phyloP scores from a whole-genome alignment of 1,140 invertebrate species.

The Pseudomyrmex dendroicus region DNA sequence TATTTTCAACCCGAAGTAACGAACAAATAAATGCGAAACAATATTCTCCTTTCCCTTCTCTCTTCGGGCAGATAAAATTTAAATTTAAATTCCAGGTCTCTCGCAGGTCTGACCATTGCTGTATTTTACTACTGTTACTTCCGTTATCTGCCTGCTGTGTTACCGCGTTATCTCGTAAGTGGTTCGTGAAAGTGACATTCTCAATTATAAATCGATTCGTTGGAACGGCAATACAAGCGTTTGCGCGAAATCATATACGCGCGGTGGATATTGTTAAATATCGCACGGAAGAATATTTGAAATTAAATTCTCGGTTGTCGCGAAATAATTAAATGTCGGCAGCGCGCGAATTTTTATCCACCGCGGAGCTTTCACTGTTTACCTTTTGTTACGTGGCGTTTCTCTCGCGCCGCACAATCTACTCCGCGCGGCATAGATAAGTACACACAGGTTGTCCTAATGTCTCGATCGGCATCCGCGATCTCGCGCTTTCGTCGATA shows the following conservation, averaged over 20 bases:
- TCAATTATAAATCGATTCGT: background rate
- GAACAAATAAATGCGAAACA: too few species aligned
- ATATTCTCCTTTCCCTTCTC: too few species aligned
- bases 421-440: background rate
- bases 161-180: background rate
- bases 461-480: conserved; percentile 51
- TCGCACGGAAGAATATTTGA: too few species aligned
- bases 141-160: background rate
- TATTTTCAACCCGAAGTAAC: background rate
- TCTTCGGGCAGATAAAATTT: background rate
- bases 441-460: background rate
- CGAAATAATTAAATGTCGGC: too few species aligned
- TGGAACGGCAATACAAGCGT: background rate
- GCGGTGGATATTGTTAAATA: too few species aligned
- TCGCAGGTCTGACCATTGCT: conserved; percentile 28
- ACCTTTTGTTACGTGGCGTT: conserved; percentile 2
- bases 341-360: too few species aligned
- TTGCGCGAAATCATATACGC: too few species aligned
- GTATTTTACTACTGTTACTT: conserved; percentile 51
- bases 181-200: background rate
- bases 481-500: conserved; percentile 77
- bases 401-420: background rate
- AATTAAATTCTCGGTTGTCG: too few species aligned
- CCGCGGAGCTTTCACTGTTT: background rate
- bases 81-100: conserved; percentile 1